Base-by-base conservation (phyloP, 2,797 vertebrate genomes). In the Cacajao melanocephalus region DNA sequence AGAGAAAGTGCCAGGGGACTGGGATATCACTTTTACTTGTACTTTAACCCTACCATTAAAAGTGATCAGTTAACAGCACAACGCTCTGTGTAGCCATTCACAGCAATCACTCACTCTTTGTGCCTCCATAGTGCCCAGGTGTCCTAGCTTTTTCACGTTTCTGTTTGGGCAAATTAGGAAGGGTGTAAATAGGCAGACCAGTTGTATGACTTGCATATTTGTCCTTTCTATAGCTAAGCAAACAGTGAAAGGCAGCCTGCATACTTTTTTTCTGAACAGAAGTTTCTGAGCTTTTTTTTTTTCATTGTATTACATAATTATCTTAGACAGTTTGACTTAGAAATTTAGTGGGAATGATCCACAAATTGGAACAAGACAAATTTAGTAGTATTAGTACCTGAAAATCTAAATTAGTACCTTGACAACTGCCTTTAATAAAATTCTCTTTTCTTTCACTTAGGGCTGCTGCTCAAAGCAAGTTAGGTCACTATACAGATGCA, bases 401-500 rank as follows among this genome's bases (percentile, higher is more conserved):
- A 86, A 89, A 80, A 93, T 96, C 67, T 93, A 57, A 93, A 72
- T 93, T 58, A 75, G n/a, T 93, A 30, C 36, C 85, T 93, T 86
- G 48, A 67, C 88, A 94, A 3, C 44, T 93, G 64, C 17, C 67
- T 91, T 28, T 84, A 80, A 94, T 92, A 67, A 96, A 90, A 93
- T 75, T 76, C 33, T 96, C 52, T 96, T 72, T 64, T 96, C 13
- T 97, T 70, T 87, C 73, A 98, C 72, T 85, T 97, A 99, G 99
- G 98, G 99, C 99, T 97, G 99, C 99, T 94, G 99, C 99, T 98
- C 99, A 99, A 97, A 99, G 99, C 98, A 99, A 99, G 97, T 98
- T 99, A 97, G 99, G 99, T 75, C 99, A 99, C 94, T 99, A 99
- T 87, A 99, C 98, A 7, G 99, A 99, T 97, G 99, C 99, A 19